phyloP scores from a whole-genome alignment of 2,113 vertebrate genomes.

The Todiramphus saurophagus region DNA sequence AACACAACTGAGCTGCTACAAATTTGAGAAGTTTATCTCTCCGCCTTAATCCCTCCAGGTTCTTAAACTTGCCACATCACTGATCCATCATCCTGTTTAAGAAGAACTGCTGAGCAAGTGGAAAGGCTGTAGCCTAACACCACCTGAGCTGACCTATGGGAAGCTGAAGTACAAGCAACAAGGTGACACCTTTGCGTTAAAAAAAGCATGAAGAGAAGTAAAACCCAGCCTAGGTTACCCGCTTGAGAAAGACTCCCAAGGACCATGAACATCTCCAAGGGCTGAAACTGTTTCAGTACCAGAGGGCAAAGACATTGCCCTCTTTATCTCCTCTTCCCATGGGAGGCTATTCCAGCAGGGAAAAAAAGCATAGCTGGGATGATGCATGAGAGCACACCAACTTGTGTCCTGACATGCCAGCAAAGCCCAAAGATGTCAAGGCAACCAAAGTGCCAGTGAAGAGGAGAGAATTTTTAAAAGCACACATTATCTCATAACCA shows the following conservation, averaged over 20 bases:
- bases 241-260: neutral
- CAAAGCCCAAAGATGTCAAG: neutral
- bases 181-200: neutral
- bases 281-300: neutral
- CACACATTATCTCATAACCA: neutral
- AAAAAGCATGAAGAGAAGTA: neutral
- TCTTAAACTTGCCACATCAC: neutral
- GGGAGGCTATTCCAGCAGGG: neutral
- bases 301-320: neutral
- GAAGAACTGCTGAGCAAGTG: neutral
- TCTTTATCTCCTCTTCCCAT: neutral
- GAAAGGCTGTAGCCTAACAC: neutral
- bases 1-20: neutral
- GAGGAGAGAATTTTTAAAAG: neutral
- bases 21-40: neutral
- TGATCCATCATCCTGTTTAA: neutral
- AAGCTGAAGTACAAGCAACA: neutral
- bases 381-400: neutral
- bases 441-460: neutral
- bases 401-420: neutral
- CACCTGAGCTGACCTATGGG: neutral
- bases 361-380: neutral
- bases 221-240: neutral
- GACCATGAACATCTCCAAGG: neutral
- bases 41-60: neutral